Evolutionary conservation across 35 echinoderm and acorn worm genomes (phyloP).

Genomic region (Ophioderma brevispina): DNA sequence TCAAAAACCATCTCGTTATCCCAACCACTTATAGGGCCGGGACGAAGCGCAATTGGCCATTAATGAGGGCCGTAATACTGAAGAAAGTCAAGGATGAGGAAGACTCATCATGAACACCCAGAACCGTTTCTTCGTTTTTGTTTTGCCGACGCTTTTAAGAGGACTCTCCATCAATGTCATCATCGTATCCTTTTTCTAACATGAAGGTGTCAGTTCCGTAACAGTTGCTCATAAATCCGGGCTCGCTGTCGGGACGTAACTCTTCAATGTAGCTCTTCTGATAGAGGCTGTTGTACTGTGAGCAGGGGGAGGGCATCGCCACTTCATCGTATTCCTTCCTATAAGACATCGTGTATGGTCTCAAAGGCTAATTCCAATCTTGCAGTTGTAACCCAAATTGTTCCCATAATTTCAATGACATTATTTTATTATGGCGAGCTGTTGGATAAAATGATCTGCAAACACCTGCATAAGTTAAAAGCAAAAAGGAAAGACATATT

Average conservation of each 20-base stretch:
- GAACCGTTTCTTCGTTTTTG: conserved; percentile 73
- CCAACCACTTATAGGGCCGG: conserved; percentile 76
- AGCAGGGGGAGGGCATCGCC: conserved; percentile 76
- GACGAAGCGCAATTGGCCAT: conserved; percentile 75
- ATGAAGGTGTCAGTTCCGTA: conserved; percentile 69
- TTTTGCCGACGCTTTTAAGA: conserved; percentile 57
- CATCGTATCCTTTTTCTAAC: conserved; percentile 69
- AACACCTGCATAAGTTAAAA: too few relatives aligned
- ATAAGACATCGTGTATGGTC: too few relatives aligned
- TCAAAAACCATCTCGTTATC: conserved; percentile 62
- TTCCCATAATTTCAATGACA: too few relatives aligned
- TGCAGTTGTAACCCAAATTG: too few relatives aligned
- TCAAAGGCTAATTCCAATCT: too few relatives aligned
- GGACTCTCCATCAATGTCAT: conserved; percentile 66
- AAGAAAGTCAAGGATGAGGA: conserved; percentile 84
- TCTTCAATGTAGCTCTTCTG: conserved; percentile 60
- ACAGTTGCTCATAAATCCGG: conserved; percentile 23
- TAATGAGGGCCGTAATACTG: conserved; percentile 82
- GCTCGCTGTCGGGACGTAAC: too few relatives aligned
- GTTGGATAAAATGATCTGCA: too few relatives aligned
- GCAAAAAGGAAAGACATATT: too few relatives aligned
- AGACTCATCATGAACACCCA: conserved; percentile 70
- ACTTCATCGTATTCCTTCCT: too few relatives aligned
- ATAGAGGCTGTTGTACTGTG: conserved; percentile 30
- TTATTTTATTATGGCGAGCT: too few relatives aligned